These are phyloP conservation scores for Lycocerus yunnanus DNA, from an alignment of 2,888 invertebrate species.

Conservation along the genomic window DNA sequence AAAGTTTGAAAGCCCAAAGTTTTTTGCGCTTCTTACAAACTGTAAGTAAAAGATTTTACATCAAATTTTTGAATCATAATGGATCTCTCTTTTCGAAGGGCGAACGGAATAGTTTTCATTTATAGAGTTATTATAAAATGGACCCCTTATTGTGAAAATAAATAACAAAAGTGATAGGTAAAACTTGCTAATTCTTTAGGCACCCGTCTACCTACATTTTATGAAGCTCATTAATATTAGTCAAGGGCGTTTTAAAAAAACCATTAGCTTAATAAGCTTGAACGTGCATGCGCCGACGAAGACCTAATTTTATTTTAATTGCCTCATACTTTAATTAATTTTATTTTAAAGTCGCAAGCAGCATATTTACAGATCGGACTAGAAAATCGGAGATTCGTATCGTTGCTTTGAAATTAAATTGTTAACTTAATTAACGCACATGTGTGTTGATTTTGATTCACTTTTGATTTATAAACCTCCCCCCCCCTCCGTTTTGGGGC, in stretches of 20 bases:
- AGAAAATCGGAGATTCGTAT: not conserved
- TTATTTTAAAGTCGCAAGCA: not conserved
- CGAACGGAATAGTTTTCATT: not conserved
- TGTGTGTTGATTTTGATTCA: not conserved
- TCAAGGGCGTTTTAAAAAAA: slow-evolving; percentile 23
- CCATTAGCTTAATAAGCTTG: slow-evolving; percentile 23
- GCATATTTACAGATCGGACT: not conserved
- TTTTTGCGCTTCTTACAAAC: not conserved
- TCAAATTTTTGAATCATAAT: not conserved
- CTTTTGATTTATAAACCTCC: not conserved
- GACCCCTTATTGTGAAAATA: not conserved
- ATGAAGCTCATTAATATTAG: slow-evolving; percentile 24
- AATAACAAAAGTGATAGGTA: not conserved
- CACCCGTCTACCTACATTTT: slow-evolving; percentile 8
- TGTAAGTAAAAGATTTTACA: not conserved
- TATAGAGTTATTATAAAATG: not conserved
- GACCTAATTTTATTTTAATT: slow-evolving; percentile 27
- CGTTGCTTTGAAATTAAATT: not conserved
- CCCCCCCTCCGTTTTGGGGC: no score
- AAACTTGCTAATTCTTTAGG: not conserved
- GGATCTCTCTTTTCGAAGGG: not conserved
- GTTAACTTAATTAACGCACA: not conserved
- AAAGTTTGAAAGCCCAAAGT: not conserved
- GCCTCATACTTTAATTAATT: slow-evolving; percentile 19
- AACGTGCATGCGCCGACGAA: slow-evolving; percentile 14